Conservation (phyloP, 53 echinoderm and acorn worm species). For the Echinometra lucunter region DNA sequence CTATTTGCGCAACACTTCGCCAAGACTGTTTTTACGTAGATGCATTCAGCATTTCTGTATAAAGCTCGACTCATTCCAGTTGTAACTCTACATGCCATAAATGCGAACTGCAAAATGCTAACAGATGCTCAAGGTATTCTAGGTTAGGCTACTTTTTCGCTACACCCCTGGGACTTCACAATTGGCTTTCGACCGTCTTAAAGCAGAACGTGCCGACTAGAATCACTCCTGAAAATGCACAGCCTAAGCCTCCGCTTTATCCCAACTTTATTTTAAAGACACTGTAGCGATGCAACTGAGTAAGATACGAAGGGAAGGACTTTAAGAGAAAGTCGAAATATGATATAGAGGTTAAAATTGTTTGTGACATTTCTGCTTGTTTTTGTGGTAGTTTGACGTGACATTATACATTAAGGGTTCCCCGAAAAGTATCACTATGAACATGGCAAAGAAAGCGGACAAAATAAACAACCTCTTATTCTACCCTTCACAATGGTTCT, state of each 20-base stretch:
- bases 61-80: background rate
- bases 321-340: background rate
- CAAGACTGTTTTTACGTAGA: background rate
- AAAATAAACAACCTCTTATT: too few species aligned
- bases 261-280: too few species aligned
- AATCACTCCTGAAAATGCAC: background rate
- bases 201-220: background rate
- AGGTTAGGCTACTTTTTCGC: background rate
- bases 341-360: background rate
- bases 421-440: too few species aligned
- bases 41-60: background rate
- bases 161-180: background rate
- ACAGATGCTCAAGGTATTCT: background rate
- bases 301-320: too few species aligned
- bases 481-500: too few species aligned
- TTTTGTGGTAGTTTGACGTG: background rate
- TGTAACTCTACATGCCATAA: background rate
- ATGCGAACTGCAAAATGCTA: background rate
- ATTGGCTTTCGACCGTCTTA: conserved; percentile 21
- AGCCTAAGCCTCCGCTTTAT: too few species aligned
- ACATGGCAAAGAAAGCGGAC: too few species aligned
- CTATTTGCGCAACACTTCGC: background rate
- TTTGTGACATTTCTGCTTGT: background rate
- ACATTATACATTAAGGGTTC: background rate
- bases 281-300: too few species aligned